These are phyloP conservation scores for Uropsilus gracilis DNA, from an alignment of 2,113 vertebrate genomes.

Conservation along the genomic window DNA sequence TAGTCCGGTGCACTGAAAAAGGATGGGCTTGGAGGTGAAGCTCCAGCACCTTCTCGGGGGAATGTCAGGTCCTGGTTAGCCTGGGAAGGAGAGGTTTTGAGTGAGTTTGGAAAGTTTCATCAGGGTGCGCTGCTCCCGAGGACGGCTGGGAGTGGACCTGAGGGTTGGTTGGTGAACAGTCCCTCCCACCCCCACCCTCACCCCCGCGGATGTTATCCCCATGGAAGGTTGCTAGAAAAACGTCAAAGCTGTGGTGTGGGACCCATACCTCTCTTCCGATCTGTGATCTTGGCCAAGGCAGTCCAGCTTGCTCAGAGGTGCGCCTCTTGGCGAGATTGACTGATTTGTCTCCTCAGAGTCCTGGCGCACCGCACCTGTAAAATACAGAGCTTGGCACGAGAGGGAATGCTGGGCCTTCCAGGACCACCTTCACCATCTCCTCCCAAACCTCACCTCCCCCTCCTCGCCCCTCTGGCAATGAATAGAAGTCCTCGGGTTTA, in stretches of 20 bases:
- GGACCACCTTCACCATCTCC: too few relatives aligned
- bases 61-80: not conserved
- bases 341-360: not conserved
- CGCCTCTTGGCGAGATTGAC: not conserved
- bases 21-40: fast-evolving
- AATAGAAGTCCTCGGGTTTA: not conserved
- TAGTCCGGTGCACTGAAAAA: too few relatives aligned
- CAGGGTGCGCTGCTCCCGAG: not conserved
- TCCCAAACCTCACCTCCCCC: not conserved
- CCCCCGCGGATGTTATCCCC: too few relatives aligned
- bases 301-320: not conserved
- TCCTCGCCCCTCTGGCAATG: not conserved
- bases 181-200: too few relatives aligned
- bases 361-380: not conserved
- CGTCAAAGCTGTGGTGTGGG: not conserved
- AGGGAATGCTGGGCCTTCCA: not conserved
- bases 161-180: not conserved
- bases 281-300: not conserved
- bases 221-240: not conserved
- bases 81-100: not conserved
- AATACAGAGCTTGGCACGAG: not conserved
- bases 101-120: not conserved
- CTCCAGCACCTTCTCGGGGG: not conserved
- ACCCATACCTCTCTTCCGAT: not conserved
- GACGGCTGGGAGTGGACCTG: not conserved